Evolutionary conservation across 2,113 vertebrate species (phyloP).

Genomic region (Bufo bufo): DNA sequence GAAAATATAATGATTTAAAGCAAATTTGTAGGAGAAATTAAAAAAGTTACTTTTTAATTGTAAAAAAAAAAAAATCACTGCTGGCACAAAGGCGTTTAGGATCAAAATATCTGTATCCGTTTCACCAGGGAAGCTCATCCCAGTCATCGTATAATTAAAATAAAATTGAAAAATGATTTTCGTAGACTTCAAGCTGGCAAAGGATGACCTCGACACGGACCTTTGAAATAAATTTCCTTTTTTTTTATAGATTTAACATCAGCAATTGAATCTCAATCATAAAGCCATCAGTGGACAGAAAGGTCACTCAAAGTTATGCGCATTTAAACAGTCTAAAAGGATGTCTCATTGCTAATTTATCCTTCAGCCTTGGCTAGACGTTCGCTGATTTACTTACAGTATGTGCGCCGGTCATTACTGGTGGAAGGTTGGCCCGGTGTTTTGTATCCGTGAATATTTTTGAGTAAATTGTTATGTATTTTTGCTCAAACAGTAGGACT

Average conservation of each 20-base stretch:
- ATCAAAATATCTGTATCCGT: background rate
- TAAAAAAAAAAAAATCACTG: background rate
- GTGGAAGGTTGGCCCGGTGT: background rate
- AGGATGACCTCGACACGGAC: slow-evolving; percentile 15
- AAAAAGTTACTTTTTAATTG: background rate
- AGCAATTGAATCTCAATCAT: slow-evolving; percentile 34
- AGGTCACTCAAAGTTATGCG: slow-evolving; percentile 41
- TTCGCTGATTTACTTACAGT: background rate
- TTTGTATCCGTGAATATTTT: background rate
- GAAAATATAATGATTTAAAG: background rate
- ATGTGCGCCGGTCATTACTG: background rate
- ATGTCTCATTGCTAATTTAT: slow-evolving; percentile 25
- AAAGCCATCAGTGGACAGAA: slow-evolving; percentile 45
- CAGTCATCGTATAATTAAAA: slow-evolving; percentile 43
- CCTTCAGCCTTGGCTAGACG: background rate
- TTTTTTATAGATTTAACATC: slow-evolving; percentile 35
- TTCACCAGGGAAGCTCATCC: background rate
- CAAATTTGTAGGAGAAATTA: background rate
- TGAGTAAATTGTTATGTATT: background rate
- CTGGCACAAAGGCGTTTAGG: background rate
- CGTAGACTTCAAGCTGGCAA: background rate
- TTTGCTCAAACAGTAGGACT: background rate
- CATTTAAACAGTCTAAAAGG: slow-evolving; percentile 20
- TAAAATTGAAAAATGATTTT: slow-evolving; percentile 28
- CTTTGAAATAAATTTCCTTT: slow-evolving; percentile 44